Base-by-base conservation (phyloP, 2,888 invertebrate genomes). In the Drosophila siamana region DNA sequence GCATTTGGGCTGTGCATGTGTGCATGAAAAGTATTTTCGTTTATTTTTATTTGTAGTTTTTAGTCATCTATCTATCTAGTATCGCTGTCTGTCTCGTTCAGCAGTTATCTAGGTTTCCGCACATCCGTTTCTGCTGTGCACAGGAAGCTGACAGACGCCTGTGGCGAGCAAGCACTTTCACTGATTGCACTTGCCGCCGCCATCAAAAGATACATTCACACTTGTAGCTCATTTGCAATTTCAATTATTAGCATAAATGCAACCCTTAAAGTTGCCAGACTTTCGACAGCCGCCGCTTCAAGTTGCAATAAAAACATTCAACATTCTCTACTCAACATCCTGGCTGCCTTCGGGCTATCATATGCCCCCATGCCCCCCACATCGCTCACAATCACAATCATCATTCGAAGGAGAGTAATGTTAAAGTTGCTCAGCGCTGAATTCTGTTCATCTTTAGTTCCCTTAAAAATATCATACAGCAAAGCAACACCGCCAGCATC, bases 71-170 rank as follows among this genome's bases (percentile, higher is more conserved):
- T 43, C 26, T 41, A 41, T 46, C 8, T 60, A 33, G 30, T 33
- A n/a, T 4, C n/a, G n/a, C 7, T n/a, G n/a, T 16, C 36, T 19
- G 28, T 52, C 15, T 9, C n/a, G 2, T 19, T 16, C 13, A 30
- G 19, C 9, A 28, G 4, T n/a, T 30, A 65, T 47, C 47, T 44
- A 38, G 47, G 47, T 28, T 30, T 43, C 47, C 44, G 57, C 40
- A 63, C 74, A 82, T 83, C 86, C 86, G 83, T 47, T 85, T 85
- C 78, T 78, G 83, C 38, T 30, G 28, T 54, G 56, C 63, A 70
- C 54, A 86, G 87, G 87, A 83, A 69, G n/a, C 72, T 62, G 61
- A 57, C 65, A 69, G 83, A 47, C 85, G 85, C 79, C 87, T 81
- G 81, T 51, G 78, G 77, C 50, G 47, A 64, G 74, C 50, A 47